Evolutionary conservation across 1,140 invertebrate genomes (phyloP), one percentile per base, ranked within the genome.

Genomic region (Campodea augens): DNA sequence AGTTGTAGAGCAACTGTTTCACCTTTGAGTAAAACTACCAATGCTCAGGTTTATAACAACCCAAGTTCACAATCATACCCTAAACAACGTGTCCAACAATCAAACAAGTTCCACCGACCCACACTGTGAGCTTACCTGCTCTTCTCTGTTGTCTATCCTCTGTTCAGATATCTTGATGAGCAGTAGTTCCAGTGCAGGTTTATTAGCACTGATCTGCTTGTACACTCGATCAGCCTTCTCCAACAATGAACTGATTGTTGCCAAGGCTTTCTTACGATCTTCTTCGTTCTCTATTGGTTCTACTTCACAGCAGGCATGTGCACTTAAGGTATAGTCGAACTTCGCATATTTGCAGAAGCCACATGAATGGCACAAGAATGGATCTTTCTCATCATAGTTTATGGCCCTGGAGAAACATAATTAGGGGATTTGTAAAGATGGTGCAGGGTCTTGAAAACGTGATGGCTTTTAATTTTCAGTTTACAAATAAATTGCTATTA

Each of bases 271-370:
- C 57, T 90, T 90, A 1, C 92, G 70, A 63, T 97, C 92, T 53
- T 97, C 91, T 56, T 97, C 91, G 57, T 79, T 93, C 57, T 97
- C 91, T 36, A 97, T 95, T 0, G 88, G 87, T 68, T 97, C 91
- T 0, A 96, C 90, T 19, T 89, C 89, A 65, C 88, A 93, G 56
- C 88, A 92, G 0, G 87, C 80, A 32, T 85, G 74, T 1, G 82
- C 89, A 3, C 81, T 82, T 39, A 97, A 67, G 7, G 83, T 89
- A 57, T 85, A 92, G 65, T 98, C 93, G 62, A 98, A 96, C 63
- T 97, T 96, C n/a, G 92, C 93, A 65, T 98, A 98, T 65, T 98
- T 98, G 68, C 92, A 98, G 64, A 96, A 98, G 2, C 93, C 93
- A 66, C 93, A 98, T 5, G 90, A 83, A 64, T 97, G 93, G 60